phyloP scores from a whole-genome alignment of 2,113 vertebrate genomes.

The Machaerirhynchus nigripectus region DNA sequence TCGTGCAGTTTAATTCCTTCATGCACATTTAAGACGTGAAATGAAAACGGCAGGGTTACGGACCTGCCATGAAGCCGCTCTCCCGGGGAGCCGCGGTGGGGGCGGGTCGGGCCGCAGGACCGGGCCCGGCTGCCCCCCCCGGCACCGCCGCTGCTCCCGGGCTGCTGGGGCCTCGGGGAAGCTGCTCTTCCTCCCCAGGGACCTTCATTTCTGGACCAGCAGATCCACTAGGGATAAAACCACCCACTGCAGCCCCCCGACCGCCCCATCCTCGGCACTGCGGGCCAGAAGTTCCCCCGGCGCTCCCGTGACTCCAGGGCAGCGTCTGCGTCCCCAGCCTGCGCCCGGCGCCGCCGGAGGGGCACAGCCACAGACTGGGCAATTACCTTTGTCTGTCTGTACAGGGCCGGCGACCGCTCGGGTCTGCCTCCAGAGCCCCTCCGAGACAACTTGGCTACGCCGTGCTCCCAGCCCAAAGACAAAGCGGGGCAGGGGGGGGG shows the following conservation, averaged over 20 bases:
- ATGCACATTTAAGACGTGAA: constrained; percentile 61
- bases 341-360: not conserved
- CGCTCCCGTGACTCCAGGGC: not conserved
- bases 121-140: not conserved
- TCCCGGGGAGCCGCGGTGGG: not conserved
- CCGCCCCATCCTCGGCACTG: not conserved
- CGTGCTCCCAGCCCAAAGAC: not conserved
- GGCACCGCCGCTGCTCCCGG: not conserved
- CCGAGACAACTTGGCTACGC: not conserved
- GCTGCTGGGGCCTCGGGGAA: not conserved
- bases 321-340: not conserved
- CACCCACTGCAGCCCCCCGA: not conserved
- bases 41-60: constrained; percentile 56
- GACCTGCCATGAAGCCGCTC: constrained; percentile 23
- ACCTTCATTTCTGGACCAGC: not conserved
- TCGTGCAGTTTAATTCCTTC: constrained; percentile 77
- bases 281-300: not conserved
- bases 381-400: constrained; percentile 14
- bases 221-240: not conserved
- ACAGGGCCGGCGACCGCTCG: not conserved
- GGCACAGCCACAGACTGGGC: not conserved
- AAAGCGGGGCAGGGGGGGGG: not conserved
- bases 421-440: not conserved
- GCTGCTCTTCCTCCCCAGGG: not conserved
- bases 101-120: not conserved